These are phyloP conservation scores for Parauchenoglanis ngamensis DNA, from an alignment of 2,797 vertebrate species.

Conservation along the genomic window DNA sequence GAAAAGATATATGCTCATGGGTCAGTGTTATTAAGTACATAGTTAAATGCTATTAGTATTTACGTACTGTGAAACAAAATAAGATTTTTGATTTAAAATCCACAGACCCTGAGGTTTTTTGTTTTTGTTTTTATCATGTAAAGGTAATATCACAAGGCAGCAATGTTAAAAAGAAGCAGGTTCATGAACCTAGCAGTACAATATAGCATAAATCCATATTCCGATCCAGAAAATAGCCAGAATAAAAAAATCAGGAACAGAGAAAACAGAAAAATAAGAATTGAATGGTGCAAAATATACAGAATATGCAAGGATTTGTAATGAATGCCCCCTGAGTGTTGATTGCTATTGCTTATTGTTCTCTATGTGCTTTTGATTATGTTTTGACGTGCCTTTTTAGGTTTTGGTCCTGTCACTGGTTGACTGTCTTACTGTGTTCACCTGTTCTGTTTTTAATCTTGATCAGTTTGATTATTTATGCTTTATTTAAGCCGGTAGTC, in stretches of 20 bases:
- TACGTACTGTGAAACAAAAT: not conserved
- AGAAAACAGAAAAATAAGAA: not conserved
- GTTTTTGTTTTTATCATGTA: not conserved
- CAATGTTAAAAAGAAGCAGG: not conserved
- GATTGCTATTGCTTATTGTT: not conserved
- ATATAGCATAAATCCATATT: not conserved
- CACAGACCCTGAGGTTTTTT: not conserved
- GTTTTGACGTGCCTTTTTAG: not conserved
- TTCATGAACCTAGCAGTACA: not conserved
- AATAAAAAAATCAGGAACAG: not conserved
- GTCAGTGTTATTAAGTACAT: not conserved
- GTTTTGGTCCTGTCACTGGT: not conserved
- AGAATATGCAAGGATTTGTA: not conserved
- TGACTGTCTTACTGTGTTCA: not conserved
- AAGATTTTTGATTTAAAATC: not conserved
- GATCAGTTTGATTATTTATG: not conserved
- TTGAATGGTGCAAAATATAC: not conserved
- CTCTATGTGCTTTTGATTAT: not conserved
- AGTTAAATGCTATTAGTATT: not conserved
- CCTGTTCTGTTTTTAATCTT: not conserved
- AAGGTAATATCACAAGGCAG: not conserved
- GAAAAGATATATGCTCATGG: too few relatives aligned
- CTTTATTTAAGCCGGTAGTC: not conserved
- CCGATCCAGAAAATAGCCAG: not conserved
- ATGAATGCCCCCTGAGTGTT: not conserved